Conservation (phyloP, 1,140 invertebrate species). For the Subanguina moxae region DNA sequence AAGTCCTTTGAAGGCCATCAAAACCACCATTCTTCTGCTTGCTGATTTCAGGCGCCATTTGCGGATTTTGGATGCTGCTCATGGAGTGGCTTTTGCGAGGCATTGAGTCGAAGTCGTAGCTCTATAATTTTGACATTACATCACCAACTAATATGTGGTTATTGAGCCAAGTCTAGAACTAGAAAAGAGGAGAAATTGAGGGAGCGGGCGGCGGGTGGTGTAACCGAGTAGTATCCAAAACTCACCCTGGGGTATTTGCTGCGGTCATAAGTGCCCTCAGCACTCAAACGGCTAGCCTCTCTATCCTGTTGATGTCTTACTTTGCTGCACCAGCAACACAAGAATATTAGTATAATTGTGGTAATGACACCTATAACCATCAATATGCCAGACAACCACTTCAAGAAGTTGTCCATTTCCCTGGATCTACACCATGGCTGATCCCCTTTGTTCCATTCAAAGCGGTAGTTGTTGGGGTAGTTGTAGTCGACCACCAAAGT, state of each 20-base stretch:
- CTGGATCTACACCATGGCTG: constrained; percentile 56
- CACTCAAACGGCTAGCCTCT: constrained; percentile 6
- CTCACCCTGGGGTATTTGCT: constrained; percentile 25
- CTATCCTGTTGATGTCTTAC: background rate
- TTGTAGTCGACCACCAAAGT: constrained; percentile 48
- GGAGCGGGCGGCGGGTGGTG: too few species aligned
- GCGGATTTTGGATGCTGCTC: constrained; percentile 18
- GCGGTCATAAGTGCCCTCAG: constrained; percentile 6
- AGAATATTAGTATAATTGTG: constrained; percentile 42
- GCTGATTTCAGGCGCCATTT: constrained; percentile 3
- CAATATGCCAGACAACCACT: constrained; percentile 51
- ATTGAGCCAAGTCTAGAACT: too few species aligned
- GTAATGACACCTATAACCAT: constrained; percentile 38
- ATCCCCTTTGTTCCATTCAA: constrained; percentile 58
- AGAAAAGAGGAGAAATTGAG: too few species aligned
- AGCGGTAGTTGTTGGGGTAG: constrained; percentile 48
- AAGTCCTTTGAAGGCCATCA: background rate
- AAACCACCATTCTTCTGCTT: constrained; percentile 10
- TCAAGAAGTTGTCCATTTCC: constrained; percentile 58
- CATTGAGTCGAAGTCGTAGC: constrained; percentile 29
- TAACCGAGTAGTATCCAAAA: too few species aligned
- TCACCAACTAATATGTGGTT: too few species aligned
- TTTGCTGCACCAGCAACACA: constrained; percentile 41
- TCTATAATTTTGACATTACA: constrained; percentile 19
- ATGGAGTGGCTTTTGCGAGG: constrained; percentile 22